A percentile compares a stretch with the other conserved stretches of the same genome.
phyloP scores from a whole-genome alignment of 2,888 invertebrate genomes.

The Allolobophora icterica region DNA sequence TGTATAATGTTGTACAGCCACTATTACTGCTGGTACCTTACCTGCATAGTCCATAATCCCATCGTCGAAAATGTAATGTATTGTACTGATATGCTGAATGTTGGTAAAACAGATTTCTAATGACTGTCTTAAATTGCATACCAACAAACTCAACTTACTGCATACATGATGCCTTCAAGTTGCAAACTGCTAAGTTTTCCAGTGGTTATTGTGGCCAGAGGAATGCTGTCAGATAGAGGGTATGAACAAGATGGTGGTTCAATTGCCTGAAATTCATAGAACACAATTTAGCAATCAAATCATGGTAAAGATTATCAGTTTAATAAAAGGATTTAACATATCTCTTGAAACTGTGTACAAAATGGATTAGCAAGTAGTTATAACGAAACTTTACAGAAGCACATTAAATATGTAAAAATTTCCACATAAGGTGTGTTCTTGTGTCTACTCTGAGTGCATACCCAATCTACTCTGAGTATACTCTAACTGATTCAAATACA shows the following conservation, averaged over 20 bases:
- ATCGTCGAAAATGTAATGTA: not conserved
- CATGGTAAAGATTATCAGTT: not conserved
- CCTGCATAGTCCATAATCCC: not conserved
- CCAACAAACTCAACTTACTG: constrained; percentile 53
- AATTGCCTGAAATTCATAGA: constrained; percentile 52
- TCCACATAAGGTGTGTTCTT: not conserved
- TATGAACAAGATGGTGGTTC: constrained; percentile 55
- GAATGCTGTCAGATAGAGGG: constrained; percentile 55
- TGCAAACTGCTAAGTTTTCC: constrained; percentile 62
- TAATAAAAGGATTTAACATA: not conserved
- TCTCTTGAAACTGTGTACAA: not conserved
- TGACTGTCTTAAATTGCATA: not conserved
- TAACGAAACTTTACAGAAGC: not conserved
- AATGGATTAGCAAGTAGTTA: not conserved
- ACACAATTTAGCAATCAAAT: not conserved
- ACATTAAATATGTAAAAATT: not conserved
- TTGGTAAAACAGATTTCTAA: not conserved
- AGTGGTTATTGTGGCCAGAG: constrained; percentile 51
- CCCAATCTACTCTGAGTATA: not conserved
- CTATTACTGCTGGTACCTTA: not conserved
- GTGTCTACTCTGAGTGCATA: not conserved
- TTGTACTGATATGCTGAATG: not conserved
- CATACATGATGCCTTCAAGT: constrained; percentile 61
- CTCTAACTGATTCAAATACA: not conserved
- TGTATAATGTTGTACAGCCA: not conserved